These are phyloP conservation scores for Calephelis perditalis DNA, from an alignment of 2,888 invertebrate genomes.

Conservation along the genomic window DNA sequence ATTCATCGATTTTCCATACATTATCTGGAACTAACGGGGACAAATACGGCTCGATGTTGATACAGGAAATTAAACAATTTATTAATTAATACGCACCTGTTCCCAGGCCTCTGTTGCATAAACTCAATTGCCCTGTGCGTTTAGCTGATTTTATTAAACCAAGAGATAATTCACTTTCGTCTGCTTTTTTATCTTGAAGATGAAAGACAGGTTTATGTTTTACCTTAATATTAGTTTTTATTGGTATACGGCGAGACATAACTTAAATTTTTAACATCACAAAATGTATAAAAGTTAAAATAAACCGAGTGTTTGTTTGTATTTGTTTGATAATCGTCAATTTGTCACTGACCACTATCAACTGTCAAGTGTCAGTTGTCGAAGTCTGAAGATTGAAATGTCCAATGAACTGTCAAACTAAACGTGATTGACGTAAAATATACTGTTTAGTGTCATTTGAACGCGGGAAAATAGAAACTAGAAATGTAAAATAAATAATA, in stretches of 20 bases:
- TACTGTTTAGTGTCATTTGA: too few relatives aligned
- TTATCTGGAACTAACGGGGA: slow-evolving; percentile 81
- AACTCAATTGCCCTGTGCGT: slow-evolving; percentile 87
- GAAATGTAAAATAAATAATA: too few relatives aligned
- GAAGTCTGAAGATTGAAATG: too few relatives aligned
- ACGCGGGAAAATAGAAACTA: too few relatives aligned
- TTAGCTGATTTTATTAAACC: slow-evolving; percentile 88
- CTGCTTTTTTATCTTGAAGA: slow-evolving; percentile 83
- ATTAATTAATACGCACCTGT: slow-evolving; percentile 76
- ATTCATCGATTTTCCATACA: slow-evolving; percentile 85
- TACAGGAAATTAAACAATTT: not conserved
- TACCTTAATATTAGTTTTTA: slow-evolving; percentile 55
- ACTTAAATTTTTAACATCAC: slow-evolving; percentile 1
- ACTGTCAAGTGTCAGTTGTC: too few relatives aligned
- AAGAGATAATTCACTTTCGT: slow-evolving; percentile 82
- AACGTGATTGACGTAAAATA: too few relatives aligned
- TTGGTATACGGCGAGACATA: slow-evolving; percentile 56
- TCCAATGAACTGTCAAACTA: too few relatives aligned
- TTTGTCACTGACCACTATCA: not conserved
- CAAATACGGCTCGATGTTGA: slow-evolving; percentile 8
- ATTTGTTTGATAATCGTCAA: not conserved
- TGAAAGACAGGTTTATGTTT: slow-evolving; percentile 80
- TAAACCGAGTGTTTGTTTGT: slow-evolving; percentile 7
- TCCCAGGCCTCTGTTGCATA: slow-evolving; percentile 85
- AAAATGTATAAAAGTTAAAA: not conserved